Evolutionary conservation across 2,113 vertebrate genomes (phyloP).

Genomic region (Conger conger): DNA sequence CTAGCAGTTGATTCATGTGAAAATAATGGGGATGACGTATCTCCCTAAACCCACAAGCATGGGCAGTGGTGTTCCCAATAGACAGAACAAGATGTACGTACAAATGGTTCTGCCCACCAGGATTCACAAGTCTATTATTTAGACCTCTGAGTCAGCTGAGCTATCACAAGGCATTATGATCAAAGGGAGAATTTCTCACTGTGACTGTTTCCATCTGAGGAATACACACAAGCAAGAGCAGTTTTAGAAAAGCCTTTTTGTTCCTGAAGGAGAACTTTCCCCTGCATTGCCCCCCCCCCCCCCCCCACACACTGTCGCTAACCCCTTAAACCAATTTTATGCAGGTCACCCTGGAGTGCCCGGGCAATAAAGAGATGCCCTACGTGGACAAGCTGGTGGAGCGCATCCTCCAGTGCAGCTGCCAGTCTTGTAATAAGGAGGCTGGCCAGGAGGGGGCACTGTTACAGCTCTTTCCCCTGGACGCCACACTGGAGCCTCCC

Average conservation of each 20-base stretch:
- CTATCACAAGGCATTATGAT: background rate
- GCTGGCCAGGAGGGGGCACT: slow-evolving; percentile 81
- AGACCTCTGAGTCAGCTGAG: background rate
- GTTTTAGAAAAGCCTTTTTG: background rate
- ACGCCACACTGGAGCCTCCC: slow-evolving; percentile 67
- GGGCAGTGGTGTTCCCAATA: no score
- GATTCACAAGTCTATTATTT: background rate
- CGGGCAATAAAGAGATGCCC: slow-evolving; percentile 80
- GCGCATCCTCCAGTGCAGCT: slow-evolving; percentile 92
- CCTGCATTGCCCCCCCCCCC: no score
- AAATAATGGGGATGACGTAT: no score
- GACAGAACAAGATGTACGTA: no score
- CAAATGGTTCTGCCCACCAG: no score
- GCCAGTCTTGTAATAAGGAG: slow-evolving; percentile 94
- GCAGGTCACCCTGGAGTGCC: slow-evolving; percentile 92
- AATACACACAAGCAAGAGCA: background rate
- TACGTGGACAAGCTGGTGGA: slow-evolving; percentile 94
- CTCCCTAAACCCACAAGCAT: no score
- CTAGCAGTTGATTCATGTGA: no score
- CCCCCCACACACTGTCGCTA: background rate
- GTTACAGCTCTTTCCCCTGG: slow-evolving; percentile 84
- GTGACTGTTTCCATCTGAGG: background rate
- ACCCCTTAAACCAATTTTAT: background rate
- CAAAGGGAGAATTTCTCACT: background rate
- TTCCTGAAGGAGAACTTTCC: no score